Evolutionary conservation across 2,888 invertebrate genomes (phyloP).

Genomic region (Lasioglossum vierecki): DNA sequence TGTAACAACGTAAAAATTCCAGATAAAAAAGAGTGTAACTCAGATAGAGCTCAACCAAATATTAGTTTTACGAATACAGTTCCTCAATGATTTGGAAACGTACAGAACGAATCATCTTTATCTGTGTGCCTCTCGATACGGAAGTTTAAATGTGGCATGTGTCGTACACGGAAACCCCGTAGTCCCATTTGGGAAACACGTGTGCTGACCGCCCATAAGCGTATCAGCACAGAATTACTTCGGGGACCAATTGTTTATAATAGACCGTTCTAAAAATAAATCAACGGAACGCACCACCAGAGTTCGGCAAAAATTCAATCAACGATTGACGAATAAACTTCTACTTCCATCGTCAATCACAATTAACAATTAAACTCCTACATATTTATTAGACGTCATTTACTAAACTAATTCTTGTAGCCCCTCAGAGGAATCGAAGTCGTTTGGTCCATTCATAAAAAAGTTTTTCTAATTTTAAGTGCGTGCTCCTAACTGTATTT

Average conservation of each 20-base stretch:
- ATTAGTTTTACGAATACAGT: background rate
- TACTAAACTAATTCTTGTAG: no score
- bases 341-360: no score
- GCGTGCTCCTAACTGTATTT: background rate
- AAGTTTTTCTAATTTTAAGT: no score
- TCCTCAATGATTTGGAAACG: background rate
- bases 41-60: background rate
- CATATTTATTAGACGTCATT: no score
- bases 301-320: no score
- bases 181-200: conserved; percentile 4
- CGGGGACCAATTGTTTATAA: conserved; percentile 1
- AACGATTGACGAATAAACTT: no score
- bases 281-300: background rate
- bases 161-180: background rate
- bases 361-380: no score
- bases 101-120: background rate
- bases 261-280: conserved; percentile 2
- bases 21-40: background rate
- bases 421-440: no score
- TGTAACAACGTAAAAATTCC: background rate
- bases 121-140: no score
- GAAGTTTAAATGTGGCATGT: background rate
- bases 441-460: no score
- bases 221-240: background rate
- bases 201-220: background rate